Base-by-base conservation (phyloP, 2,797 vertebrate genomes). In the Tadarida brasiliensis region DNA sequence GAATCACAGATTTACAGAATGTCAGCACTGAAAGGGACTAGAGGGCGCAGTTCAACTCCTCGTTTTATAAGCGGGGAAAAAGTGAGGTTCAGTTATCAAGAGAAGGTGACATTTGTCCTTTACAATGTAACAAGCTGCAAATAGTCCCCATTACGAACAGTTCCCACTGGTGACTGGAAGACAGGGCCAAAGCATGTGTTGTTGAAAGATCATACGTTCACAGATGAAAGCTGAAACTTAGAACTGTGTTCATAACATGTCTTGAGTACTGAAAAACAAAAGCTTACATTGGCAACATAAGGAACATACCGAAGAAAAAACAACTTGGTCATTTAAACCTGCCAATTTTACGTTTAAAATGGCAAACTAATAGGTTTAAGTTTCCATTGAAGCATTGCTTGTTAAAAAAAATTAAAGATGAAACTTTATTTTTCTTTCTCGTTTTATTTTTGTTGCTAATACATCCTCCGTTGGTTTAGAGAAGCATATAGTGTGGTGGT, bases 91-190 rank as follows among this genome's bases (percentile, higher is more conserved):
- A 24, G 0, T 92, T 92, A 61, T 56, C 80, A 76, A 33, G 33
- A 82, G 77, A 73, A 93, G 78, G 9, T 80, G 85, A 81, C 87
- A 67, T 90, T 92, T 96, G 59, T 91, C 54, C 94, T 83, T 82
- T 65, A 24, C 22, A 33, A 1, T 39, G 17, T 81, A 74, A 80
- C 47, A 47, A 74, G 16, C 26, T 71, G 33, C 61, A 47, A 30
- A 44, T 71, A 47, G 78, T 78, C 56, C 44, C 54, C 51, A 11
- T 47, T 30, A 54, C 87, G 86, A 94, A 28, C 51, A 20, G 14
- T 70, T 80, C 15, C 35, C 4, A 6, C 4, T 47, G 11, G 65
- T 88, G n/a, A 33, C 8, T 39, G 49, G 30, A 76, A 84, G 51
- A 80, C 1, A 5, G 33, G 16, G 74, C 94, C 77, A 92, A 73